Evolutionary conservation across 2,888 invertebrate species (phyloP), one percentile per base, ranked within the genome.

Genomic region (Gryllus longicercus): DNA sequence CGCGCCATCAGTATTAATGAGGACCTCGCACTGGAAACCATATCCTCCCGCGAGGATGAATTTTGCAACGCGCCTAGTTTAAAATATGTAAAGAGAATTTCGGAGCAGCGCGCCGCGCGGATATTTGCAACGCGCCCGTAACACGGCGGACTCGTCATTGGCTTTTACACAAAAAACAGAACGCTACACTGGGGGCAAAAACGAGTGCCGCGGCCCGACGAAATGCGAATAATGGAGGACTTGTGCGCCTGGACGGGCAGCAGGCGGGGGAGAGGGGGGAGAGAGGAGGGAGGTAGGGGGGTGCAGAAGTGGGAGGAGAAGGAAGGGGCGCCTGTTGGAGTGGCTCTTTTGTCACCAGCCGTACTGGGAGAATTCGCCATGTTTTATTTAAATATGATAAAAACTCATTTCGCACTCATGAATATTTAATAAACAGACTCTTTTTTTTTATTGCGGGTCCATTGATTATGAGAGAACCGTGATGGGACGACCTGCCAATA

Each of bases 401-500:
- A 63, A 63, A 63, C 63, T 63, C 63, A 63, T 63, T 63, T 63
- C 63, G 63, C 63, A 18, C n/a, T 63, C 63, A 63, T 63, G 63
- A 63, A 63, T 63, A 63, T 63, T 63, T 63, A 63, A 63, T 63
- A 18, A 18, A 63, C 63, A 16, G 63, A 63, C n/a, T n/a, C 16
- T 14, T 63, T 63, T 63, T 51, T 63, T 63, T 63, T 63, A 63
- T 63, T 63, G 63, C 14, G 63, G 63, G 63, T 14, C 14, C n/a
- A 63, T 63, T 63, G 63, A 63, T 63, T 63, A 63, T 63, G 63
- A 63, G 38, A 12, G 63, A 63, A 63, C 38, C 63, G 23, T 74
- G 16, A 79, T 81, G 75, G 74, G 79, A 79, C 80, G 82, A 75
- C 50, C 76, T 38, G 82, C 51, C 23, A 51, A 50, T 50, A 79